These are phyloP conservation scores for Tenodera sinensis DNA, from an alignment of 2,888 invertebrate genomes.

Conservation along the genomic window DNA sequence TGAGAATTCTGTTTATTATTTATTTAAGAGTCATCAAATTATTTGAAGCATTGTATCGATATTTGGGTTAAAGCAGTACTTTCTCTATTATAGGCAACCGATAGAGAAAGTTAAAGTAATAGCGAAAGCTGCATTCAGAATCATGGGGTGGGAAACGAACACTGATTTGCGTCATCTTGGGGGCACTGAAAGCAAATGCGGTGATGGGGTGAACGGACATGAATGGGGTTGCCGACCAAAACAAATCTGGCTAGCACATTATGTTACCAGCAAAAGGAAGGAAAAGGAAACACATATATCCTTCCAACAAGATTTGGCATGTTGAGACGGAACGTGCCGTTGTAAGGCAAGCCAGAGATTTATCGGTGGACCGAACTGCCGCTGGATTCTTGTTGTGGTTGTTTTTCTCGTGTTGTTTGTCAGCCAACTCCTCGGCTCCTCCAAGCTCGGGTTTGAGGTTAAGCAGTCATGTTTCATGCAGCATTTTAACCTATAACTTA, in stretches of 20 bases:
- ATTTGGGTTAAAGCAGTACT: too few species aligned
- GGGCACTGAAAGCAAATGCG: background rate
- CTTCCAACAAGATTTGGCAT: background rate
- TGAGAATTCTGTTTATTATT: too few species aligned
- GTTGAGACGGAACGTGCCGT: background rate
- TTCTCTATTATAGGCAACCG: too few species aligned
- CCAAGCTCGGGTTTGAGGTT: background rate
- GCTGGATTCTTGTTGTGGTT: background rate
- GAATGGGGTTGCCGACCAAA: background rate
- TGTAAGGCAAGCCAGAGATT: background rate
- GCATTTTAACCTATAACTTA: background rate
- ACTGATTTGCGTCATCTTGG: background rate
- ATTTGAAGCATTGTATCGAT: too few species aligned
- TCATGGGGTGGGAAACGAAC: too few species aligned
- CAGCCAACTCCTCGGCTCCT: background rate
- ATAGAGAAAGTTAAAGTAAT: too few species aligned
- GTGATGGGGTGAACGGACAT: background rate
- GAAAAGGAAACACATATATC: background rate
- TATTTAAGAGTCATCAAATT: too few species aligned
- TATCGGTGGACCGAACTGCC: background rate
- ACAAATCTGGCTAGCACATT: background rate
- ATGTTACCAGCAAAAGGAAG: background rate
- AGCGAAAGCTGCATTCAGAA: too few species aligned
- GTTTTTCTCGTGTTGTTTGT: background rate
- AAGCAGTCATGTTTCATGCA: background rate